A percentile compares a stretch with the other conserved stretches of the same genome.
Evolutionary conservation across 2,113 vertebrate genomes (phyloP).

Genomic region (Dolichallabes microphthalmus): DNA sequence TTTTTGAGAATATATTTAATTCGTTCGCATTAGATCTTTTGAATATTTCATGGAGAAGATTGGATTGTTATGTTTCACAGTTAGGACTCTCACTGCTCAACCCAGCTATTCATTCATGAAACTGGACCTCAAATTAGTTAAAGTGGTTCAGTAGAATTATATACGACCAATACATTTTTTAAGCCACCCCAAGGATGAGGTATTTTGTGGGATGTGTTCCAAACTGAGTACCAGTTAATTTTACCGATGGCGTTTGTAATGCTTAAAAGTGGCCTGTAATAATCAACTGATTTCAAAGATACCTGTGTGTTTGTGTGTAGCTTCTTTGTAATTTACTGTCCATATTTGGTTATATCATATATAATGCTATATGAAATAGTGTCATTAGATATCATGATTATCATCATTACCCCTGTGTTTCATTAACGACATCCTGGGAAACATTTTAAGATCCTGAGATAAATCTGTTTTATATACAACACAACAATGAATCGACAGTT

Average conservation of each 20-base stretch:
- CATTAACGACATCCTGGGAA: neutral
- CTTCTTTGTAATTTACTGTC: neutral
- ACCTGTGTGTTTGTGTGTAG: neutral
- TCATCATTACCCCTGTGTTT: neutral
- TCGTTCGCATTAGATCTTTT: neutral
- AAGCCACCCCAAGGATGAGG: neutral
- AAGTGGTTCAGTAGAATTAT: neutral
- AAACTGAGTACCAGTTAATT: neutral
- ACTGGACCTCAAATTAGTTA: conserved; percentile 6
- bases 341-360: neutral
- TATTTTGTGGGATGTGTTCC: neutral
- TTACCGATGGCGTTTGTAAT: neutral
- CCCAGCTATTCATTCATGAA: conserved; percentile 5
- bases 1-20: neutral
- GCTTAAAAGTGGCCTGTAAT: neutral
- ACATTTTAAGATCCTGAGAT: too few species aligned
- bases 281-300: neutral
- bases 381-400: neutral
- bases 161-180: neutral
- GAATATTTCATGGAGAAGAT: neutral
- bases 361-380: neutral
- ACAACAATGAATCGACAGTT: too few species aligned
- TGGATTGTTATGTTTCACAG: neutral
- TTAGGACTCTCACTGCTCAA: conserved; percentile 21
- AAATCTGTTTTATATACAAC: too few species aligned